Evolutionary conservation across 2,113 vertebrate species (phyloP), one percentile per base, ranked within the genome.

Genomic region (Leptosomus discolor): DNA sequence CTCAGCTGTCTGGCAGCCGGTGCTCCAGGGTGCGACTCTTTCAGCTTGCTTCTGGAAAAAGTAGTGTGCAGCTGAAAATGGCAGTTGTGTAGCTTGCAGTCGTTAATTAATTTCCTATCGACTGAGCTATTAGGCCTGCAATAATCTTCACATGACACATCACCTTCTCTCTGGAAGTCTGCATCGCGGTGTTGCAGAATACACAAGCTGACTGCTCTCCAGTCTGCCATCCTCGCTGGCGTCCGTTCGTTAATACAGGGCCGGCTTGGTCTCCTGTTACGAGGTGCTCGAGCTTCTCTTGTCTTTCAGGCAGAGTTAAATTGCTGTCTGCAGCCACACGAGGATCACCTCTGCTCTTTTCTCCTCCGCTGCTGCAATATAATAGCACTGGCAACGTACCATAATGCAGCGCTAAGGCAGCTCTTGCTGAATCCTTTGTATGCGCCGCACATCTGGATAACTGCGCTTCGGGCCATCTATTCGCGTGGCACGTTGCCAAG

Each of bases 221-320:
- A 1, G 26, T 74, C 5, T 15, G 39, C 60, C 7, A 0, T 43
- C 48, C n/a, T 96, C 46, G 0, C 36, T 32, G 9, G 23, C 1
- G 0, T 29, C 36, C 48, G 22, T 36, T 39, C 24, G 2, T 63
- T 85, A 23, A 15, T 13, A 9, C 2, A 10, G 4, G 9, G 5
- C 5, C 18, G 54, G 36, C 19, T 76, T 50, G 27, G 5, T 60
- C 50, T 83, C 53, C n/a, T 61, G 11, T 41, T 85, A 57, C 8
- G 32, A 50, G 30, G 43, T 65, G 46, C 32, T 83, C 2, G 37
- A 45, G 15, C 29, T 83, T 88, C 67, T 84, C 41, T 16, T 81
- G 34, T 64, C 26, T 37, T 77, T 43, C 39, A 67, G 50, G 45
- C 74, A 82, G 30, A 60, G 15, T 61, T 39, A 41, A 92, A 46